A percentile compares a stretch with the other conserved stretches of the same genome.
These are phyloP conservation scores for Caenorhabditis doughertyi DNA, from an alignment of 2,888 invertebrate species.

Conservation along the genomic window DNA sequence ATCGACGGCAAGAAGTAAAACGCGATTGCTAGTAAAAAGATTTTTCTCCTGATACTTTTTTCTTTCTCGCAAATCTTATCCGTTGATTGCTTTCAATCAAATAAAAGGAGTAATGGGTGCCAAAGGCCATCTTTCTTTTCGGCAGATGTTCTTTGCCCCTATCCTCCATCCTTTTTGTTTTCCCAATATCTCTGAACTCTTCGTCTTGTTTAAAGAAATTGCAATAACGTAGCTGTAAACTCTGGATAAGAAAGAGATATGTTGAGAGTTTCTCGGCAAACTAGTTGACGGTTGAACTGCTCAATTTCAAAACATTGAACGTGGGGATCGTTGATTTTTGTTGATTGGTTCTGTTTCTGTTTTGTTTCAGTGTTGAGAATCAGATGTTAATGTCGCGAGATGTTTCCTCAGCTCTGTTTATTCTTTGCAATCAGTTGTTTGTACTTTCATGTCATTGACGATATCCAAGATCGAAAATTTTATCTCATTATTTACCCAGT, in stretches of 20 bases:
- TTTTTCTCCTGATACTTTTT: too few species aligned
- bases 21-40: too few species aligned
- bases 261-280: slow-evolving; percentile 5
- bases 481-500: not conserved
- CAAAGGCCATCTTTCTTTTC: slow-evolving; percentile 11
- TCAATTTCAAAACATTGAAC: not conserved
- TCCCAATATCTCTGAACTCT: not conserved
- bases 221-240: slow-evolving; percentile 19
- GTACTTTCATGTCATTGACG: not conserved
- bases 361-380: not conserved
- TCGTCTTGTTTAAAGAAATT: slow-evolving; percentile 25
- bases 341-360: not conserved
- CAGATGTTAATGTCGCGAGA: too few species aligned
- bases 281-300: slow-evolving; percentile 1
- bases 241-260: slow-evolving; percentile 28
- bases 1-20: too few species aligned
- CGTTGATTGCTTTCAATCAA: slow-evolving; percentile 8
- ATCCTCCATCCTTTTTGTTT: slow-evolving; percentile 7
- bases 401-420: too few species aligned
- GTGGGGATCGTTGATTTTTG: not conserved
- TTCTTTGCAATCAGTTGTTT: too few species aligned
- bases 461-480: not conserved
- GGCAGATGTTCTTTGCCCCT: slow-evolving; percentile 34
- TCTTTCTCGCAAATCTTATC: not conserved
- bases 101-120: slow-evolving; percentile 9